Conservation (phyloP, 2,797 vertebrate species). For the Mico argentatus region DNA sequence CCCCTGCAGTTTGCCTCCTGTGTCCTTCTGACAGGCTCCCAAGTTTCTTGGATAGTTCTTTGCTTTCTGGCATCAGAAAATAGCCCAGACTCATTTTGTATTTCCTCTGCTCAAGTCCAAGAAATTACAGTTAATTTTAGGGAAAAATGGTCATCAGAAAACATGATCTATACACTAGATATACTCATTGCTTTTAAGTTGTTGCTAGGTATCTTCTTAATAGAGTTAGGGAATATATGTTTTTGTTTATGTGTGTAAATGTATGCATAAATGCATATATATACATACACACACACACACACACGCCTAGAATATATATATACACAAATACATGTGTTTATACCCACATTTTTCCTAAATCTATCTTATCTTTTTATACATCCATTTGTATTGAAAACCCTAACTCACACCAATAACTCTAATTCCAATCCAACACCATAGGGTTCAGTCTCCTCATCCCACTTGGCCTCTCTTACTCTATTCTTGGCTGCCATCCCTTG, state of each 20-base stretch:
- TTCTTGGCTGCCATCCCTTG: not conserved
- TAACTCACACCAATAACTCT: not conserved
- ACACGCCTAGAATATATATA: not conserved
- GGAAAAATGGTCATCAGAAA: not conserved
- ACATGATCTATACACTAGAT: not conserved
- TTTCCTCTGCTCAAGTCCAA: not conserved
- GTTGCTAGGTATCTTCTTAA: not conserved
- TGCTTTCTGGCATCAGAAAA: not conserved
- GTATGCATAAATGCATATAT: not conserved
- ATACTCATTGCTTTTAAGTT: not conserved
- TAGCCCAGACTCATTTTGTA: not conserved
- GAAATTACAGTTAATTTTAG: not conserved
- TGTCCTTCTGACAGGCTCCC: not conserved
- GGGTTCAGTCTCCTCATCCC: not conserved
- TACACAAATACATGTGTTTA: not conserved
- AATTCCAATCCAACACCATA: not conserved
- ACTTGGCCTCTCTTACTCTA: not conserved
- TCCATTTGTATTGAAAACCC: not conserved
- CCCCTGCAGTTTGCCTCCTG: not conserved
- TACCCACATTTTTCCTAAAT: not conserved
- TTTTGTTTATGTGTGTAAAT: not conserved
- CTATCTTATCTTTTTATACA: not conserved
- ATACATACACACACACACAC: accelerated
- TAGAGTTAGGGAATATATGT: not conserved
- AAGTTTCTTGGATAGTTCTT: not conserved